Evolutionary conservation across 2,797 vertebrate genomes (phyloP), one percentile per base, ranked within the genome.

Genomic region (Sphenopsis melanotis): DNA sequence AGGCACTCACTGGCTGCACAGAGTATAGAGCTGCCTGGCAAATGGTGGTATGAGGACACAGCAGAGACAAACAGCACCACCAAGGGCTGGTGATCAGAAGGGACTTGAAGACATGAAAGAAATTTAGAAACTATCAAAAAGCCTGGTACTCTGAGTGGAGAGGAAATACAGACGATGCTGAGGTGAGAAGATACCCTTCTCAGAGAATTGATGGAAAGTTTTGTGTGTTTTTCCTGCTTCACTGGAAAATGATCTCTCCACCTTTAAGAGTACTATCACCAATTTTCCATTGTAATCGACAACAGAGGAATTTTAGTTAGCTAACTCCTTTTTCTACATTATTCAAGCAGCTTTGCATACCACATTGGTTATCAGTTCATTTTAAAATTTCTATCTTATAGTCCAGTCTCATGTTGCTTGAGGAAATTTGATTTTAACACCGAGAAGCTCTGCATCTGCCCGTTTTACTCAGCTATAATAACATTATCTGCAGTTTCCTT

Each of bases 1-100:
- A 64, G 65, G 29, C 13, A 26, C 9, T 22, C 1, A 0, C 5
- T 34, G 44, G 12, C 24, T 47, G 37, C 2, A 1, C 32, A 39
- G 29, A 71, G 55, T 7, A 29, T 9, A 36, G 19, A 76, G 14
- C 9, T 61, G 14, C 32, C 55, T 75, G 46, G 6, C 21, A 56
- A 83, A 50, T 10, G 29, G 14, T 22, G 9, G 5, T 39, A 30
- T 0, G 0, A 71, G 18, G 6, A 53, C 21, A 32, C 13, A 21
- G 22, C 4, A 24, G 16, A 22, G 11, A 17, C 13, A 4, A 69
- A 27, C 6, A 86, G 37, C 10, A 59, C 7, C 12, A 3, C 0
- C 9, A 27, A 46, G 16, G 23, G 14, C 2, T 89, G 26, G 15
- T 44, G n/a, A 64, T 30, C 14, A 39, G 50, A 75, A 72, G 20